Conservation (phyloP, 2,797 vertebrate genomes). For the Sebastiscus albofasciatus region DNA sequence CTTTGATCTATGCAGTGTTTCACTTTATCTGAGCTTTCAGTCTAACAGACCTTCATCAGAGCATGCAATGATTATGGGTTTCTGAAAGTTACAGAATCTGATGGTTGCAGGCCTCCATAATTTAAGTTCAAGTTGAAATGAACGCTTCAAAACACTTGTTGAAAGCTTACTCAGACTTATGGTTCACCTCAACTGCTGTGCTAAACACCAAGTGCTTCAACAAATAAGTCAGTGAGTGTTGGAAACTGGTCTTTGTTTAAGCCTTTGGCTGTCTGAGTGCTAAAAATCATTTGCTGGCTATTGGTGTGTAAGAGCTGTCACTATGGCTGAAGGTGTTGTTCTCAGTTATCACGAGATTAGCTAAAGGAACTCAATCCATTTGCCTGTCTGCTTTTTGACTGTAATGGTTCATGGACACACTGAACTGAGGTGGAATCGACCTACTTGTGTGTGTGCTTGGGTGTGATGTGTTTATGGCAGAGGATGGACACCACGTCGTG, state of each 20-base stretch:
- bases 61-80: neutral
- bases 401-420: neutral
- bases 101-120: neutral
- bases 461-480: conserved; percentile 59
- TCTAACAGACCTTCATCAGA: no score
- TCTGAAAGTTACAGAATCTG: neutral
- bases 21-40: no score
- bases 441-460: conserved; percentile 37
- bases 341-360: neutral
- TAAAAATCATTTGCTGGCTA: neutral
- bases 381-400: neutral
- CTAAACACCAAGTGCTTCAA: neutral
- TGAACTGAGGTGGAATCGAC: neutral
- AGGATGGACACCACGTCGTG: conserved; percentile 78
- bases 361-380: neutral
- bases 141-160: no score
- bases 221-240: neutral
- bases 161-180: no score
- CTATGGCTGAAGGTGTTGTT: neutral
- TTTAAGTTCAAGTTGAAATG: neutral
- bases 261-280: neutral
- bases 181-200: no score
- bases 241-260: neutral
- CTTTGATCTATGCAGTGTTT: no score
- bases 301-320: neutral